Evolutionary conservation across 2,888 invertebrate species (phyloP).

Genomic region (Ochropleura leucogaster): DNA sequence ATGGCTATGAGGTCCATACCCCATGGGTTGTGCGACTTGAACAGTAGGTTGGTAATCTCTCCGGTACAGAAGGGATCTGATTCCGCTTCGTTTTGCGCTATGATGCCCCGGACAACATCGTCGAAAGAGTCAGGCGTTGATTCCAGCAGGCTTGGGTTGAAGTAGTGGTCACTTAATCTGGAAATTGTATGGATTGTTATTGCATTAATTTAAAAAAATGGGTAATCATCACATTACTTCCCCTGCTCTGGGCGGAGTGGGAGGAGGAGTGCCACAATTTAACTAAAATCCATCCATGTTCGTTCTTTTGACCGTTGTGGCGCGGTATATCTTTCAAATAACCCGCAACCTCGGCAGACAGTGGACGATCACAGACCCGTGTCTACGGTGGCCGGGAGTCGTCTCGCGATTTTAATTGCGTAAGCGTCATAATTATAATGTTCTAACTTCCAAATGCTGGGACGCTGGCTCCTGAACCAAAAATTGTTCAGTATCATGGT

Average conservation of each 20-base stretch:
- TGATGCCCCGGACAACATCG: slow-evolving; percentile 89
- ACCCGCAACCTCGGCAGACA: too few species aligned
- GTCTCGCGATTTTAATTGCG: too few species aligned
- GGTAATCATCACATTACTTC: too few species aligned
- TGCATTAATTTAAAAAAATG: too few species aligned
- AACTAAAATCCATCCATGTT: too few species aligned
- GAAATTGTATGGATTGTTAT: slow-evolving; percentile 45
- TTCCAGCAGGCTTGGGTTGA: slow-evolving; percentile 90
- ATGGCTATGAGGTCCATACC: slow-evolving; percentile 92
- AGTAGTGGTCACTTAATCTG: slow-evolving; percentile 90
- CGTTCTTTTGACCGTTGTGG: too few species aligned
- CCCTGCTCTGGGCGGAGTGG: too few species aligned
- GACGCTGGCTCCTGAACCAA: neutral
- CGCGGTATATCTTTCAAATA: too few species aligned
- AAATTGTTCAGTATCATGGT: too few species aligned
- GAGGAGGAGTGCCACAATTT: too few species aligned
- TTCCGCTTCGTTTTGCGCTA: slow-evolving; percentile 89
- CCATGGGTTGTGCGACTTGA: slow-evolving; percentile 84
- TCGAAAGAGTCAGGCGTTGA: slow-evolving; percentile 86
- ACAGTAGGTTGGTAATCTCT: slow-evolving; percentile 87
- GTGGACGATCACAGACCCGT: too few species aligned
- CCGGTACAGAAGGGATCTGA: slow-evolving; percentile 90
- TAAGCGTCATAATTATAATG: neutral
- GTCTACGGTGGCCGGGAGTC: too few species aligned
- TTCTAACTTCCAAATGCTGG: neutral